A percentile compares a stretch with the other conserved stretches of the same genome.
These are phyloP conservation scores for Neoascia interrupta DNA, from an alignment of 2,888 invertebrate genomes.

Conservation along the genomic window DNA sequence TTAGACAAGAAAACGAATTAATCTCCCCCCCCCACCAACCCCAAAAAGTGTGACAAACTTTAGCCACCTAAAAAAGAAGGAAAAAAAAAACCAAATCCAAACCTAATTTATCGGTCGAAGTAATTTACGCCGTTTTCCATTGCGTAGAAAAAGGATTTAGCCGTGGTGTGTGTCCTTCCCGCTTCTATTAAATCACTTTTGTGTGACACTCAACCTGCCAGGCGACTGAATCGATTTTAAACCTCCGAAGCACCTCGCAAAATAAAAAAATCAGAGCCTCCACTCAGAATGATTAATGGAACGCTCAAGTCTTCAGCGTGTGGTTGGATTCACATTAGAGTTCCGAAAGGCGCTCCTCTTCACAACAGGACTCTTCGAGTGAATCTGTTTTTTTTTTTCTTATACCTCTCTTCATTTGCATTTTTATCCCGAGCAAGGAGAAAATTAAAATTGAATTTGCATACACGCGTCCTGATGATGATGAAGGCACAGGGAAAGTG, in stretches of 20 bases:
- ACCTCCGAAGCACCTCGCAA: not conserved
- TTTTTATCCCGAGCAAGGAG: not conserved
- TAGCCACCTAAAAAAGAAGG: conserved; percentile 14
- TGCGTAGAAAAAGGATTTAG: conserved; percentile 13
- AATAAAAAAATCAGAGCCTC: not conserved
- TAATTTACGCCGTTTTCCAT: conserved; percentile 15
- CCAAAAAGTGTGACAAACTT: conserved; percentile 37
- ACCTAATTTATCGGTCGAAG: conserved; percentile 30
- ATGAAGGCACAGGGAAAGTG: not conserved
- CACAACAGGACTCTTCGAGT: no score
- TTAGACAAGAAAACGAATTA: conserved; percentile 27
- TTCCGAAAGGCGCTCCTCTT: not conserved
- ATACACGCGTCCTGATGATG: not conserved
- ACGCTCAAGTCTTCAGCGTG: conserved; percentile 1
- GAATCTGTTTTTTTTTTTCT: no score
- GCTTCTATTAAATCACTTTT: not conserved
- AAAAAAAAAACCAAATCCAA: not conserved
- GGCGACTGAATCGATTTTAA: conserved; percentile 25
- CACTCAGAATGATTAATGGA: conserved; percentile 39
- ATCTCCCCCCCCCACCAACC: no score
- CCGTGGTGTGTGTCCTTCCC: not conserved
- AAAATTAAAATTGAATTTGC: conserved; percentile 31
- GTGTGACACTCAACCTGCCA: not conserved
- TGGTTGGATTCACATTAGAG: conserved; percentile 32
- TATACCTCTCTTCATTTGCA: not conserved